Conservation (phyloP, 2,113 vertebrate genomes). For the Cyprinodon brontotheroides region DNA sequence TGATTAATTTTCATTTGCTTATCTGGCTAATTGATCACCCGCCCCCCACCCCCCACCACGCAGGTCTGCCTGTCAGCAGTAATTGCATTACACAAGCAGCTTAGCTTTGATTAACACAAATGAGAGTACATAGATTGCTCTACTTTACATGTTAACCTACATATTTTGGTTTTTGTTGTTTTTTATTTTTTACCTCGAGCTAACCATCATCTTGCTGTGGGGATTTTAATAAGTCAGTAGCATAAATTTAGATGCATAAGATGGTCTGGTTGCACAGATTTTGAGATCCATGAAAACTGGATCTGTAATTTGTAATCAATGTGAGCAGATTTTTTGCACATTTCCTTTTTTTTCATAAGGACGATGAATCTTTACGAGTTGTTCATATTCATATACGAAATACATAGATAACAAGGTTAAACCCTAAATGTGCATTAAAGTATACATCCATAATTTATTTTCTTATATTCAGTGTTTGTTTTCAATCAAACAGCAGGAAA, state of each 20-base stretch:
- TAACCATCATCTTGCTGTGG: neutral
- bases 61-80: conserved; percentile 48
- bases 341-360: neutral
- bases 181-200: conserved; percentile 27
- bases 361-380: neutral
- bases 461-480: neutral
- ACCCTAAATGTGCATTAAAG: neutral
- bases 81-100: conserved; percentile 80
- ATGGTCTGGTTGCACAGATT: too few relatives aligned
- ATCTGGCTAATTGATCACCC: conserved; percentile 77
- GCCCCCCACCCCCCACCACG: neutral
- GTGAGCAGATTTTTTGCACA: neutral
- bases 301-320: too few relatives aligned
- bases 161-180: neutral
- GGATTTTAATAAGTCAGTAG: conserved; percentile 20
- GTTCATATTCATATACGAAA: neutral
- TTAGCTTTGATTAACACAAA: conserved; percentile 79
- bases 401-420: neutral
- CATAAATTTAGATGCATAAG: conserved; percentile 3
- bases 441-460: neutral
- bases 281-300: neutral
- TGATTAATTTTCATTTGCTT: conserved; percentile 79
- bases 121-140: conserved; percentile 58
- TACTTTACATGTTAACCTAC: conserved; percentile 43
- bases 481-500: neutral